Evolutionary conservation across 2,113 vertebrate genomes (phyloP), one percentile per base, ranked within the genome.

Genomic region (Ellobius talpinus): DNA sequence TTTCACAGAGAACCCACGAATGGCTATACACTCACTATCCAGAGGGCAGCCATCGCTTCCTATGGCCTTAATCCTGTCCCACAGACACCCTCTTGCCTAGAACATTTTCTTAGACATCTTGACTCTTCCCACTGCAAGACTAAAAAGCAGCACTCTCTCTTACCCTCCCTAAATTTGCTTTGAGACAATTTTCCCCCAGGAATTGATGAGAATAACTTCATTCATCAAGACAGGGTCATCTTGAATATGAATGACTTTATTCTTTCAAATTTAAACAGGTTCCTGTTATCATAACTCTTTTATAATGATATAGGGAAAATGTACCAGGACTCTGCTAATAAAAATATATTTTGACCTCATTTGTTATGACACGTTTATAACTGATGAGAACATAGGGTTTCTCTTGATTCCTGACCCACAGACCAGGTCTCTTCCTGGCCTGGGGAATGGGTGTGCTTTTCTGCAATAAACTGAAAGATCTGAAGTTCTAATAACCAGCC

Each of bases 321-420:
- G 23, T 42, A n/a, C 55, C 13, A 87, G 5, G n/a, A 77, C 61
- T 87, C 19, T 1, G 39, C 39, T 93, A 78, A 87, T 31, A 21
- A 78, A 97, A 93, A 72, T 8, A 45, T 55, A 77, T 74, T 72
- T 90, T 85, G 68, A 39, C 63, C 36, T 79, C 23, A 78, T 73
- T 17, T 90, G 63, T 88, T 7, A 26, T 52, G 77, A 96, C 21
- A 39, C 17, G 79, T 91, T 86, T 88, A 61, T 81, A 92, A 87
- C 47, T 92, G n/a, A 58, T 55, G 77, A 58, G 74, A 36, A 33
- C n/a, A 47, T 92, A 79, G 52, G 31, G 33, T 92, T 79, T 76
- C 74, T 88, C 33, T 96, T 93, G 91, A 92, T 77, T 26, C 45
- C 26, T 77, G 31, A 55, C 16, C 36, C 42, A 89, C 13, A 77